Evolutionary conservation across 2,113 vertebrate species (phyloP), one percentile per base, ranked within the genome.

Genomic region (Aegotheles bennettii): DNA sequence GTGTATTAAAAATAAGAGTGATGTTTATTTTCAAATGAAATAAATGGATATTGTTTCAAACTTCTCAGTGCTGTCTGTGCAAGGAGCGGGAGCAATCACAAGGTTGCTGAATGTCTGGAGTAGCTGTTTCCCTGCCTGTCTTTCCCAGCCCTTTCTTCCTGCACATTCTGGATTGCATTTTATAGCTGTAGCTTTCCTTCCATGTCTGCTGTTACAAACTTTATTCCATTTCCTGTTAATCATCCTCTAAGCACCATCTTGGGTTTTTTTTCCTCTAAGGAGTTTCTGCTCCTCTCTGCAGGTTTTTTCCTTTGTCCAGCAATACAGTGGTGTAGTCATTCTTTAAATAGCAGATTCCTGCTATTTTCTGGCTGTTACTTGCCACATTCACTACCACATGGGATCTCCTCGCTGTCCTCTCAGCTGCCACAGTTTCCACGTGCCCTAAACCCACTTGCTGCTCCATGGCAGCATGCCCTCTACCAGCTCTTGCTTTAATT

Each of bases 1-100:
- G 15, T 86, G 35, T 88, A 48, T 90, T 90, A 47, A 77, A 82
- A 95, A 96, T 91, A 91, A 95, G 95, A 93, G 13, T 35, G 6
- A 28, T 79, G 14, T 60, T 92, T 78, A 6, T 50, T 89, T 95
- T 71, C 28, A 53, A 94, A 81, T 51, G 0, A 84, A 91, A 57
- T 89, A 73, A 84, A 63, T 42, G 19, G 17, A 11, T 83, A 61
- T 94, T 86, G 56, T 93, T 96, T 93, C 76, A 19, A 56, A 59
- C 33, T 73, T 73, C 23, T 42, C 33, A 28, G 47, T 78, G 35
- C 42, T 70, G 43, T 54, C 60, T 92, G 40, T 3, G 1, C 43
- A 31, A 69, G 8, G 20, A 83, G 35, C 9, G 18, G 67, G 24
- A 74, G 54, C 10, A 73, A n/a, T 74, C 48, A 79, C 17, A 50